phyloP scores from a whole-genome alignment of 2,888 invertebrate genomes.

The Parasteatoda lunata region DNA sequence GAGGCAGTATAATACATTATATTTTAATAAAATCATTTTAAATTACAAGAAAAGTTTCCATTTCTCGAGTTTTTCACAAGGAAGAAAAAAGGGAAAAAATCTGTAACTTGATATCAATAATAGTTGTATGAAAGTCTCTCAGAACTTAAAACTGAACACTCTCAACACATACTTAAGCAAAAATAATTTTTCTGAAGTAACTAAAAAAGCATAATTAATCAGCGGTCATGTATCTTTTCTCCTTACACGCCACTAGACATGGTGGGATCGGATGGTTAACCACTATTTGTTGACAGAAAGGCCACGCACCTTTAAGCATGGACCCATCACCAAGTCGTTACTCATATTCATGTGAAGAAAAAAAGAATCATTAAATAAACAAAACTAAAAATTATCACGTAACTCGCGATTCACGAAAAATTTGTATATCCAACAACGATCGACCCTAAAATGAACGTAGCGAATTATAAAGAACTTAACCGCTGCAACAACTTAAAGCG shows the following conservation, averaged over 20 bases:
- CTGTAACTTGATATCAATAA: too few relatives aligned
- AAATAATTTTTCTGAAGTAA: too few relatives aligned
- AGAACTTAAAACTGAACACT: too few relatives aligned
- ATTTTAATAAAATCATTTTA: too few relatives aligned
- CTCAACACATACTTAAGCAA: too few relatives aligned
- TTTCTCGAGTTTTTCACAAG: too few relatives aligned
- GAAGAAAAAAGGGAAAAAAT: too few relatives aligned
- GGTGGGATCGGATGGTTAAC: not conserved
- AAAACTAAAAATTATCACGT: constrained; percentile 10
- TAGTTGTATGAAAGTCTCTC: too few relatives aligned
- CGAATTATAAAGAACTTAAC: not conserved
- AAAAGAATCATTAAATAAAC: not conserved
- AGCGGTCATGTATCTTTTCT: not conserved
- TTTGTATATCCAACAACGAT: constrained; percentile 8
- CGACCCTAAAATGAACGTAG: constrained; percentile 21
- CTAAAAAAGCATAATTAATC: too few relatives aligned
- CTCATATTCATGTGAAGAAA: not conserved
- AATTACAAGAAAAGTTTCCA: too few relatives aligned
- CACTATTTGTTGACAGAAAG: not conserved
- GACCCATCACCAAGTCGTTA: not conserved
- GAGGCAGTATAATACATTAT: too few relatives aligned
- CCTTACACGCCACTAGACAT: not conserved
- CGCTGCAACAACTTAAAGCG: not conserved
- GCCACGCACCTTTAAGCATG: not conserved
- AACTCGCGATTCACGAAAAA: constrained; percentile 46